Percentiles rank a stretch among this genome's conserved stretches.
These are phyloP conservation scores for Turritopsis rubra DNA, from an alignment of 30 jellyfish, hydroid and myxozoan species.

Conservation along the genomic window DNA sequence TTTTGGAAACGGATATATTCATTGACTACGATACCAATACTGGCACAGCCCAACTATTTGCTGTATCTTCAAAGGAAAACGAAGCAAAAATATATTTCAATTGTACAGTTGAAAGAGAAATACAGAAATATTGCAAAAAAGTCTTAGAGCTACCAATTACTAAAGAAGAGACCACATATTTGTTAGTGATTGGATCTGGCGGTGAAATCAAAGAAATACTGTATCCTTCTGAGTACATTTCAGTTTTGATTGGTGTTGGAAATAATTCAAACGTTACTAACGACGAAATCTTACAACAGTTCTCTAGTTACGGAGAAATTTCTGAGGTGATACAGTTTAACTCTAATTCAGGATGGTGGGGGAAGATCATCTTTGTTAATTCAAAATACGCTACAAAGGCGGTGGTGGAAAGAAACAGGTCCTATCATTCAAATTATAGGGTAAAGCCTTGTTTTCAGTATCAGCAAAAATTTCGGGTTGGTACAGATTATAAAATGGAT, in stretches of 20 bases:
- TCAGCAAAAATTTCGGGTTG: neutral
- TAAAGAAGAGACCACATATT: neutral
- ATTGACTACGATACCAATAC: neutral
- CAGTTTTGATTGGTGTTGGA: neutral
- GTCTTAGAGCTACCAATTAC: neutral
- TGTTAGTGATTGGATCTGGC: neutral
- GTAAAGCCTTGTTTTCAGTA: neutral
- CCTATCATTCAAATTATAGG: neutral
- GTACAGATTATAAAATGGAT: neutral
- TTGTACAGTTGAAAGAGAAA: neutral
- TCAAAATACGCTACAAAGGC: neutral
- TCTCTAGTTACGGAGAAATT: neutral
- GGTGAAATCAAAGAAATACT: neutral
- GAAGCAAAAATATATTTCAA: neutral
- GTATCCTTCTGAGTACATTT: neutral
- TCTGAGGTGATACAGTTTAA: neutral
- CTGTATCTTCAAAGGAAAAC: neutral
- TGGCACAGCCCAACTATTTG: neutral
- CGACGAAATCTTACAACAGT: neutral
- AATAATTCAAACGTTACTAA: neutral
- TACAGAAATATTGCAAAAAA: neutral
- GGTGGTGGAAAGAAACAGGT: neutral
- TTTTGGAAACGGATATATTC: neutral
- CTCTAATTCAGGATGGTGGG: neutral
- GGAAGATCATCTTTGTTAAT: neutral